Base-by-base conservation (phyloP, 2,888 invertebrate genomes). In the Gari tellinella region DNA sequence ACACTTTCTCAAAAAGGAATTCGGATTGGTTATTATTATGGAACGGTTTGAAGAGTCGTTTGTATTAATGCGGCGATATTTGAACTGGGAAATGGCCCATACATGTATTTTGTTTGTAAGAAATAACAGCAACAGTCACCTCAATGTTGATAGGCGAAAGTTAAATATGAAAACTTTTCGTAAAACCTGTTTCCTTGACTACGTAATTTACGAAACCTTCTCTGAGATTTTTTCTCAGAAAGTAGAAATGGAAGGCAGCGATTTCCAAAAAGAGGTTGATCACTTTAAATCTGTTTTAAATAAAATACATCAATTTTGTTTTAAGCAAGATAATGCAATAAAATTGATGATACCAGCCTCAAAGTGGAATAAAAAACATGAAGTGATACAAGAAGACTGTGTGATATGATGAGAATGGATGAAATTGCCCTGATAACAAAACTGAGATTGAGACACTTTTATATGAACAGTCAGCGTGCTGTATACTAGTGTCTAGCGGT, bases 31-130 rank as follows among this genome's bases (percentile, higher is more conserved):
- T 15, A 31, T 75, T 12, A 23, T 75, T 1, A 60, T 66, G 62
- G 75, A 74, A 21, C 41, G 62, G 17, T 69, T 74, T 57, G 61
- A 65, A 2, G 74, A 74, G 37, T 65, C 65, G 2, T 45, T 75
- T 2, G 49, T 75, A 10, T 43, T 75, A 10, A 19, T 75, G 58
- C 69, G 57, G 38, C 41, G 75, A 49, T 23, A 43, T n/a, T 41
- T 69, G 4, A 46, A 58, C 31, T 75, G 75, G 69, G 40, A 43
- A 12, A n/a, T 75, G 3, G n/a, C n/a, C n/a, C n/a, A n/a, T n/a
- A 14, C 25, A 15, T 65, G 65, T 48, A 66, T 75, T 14, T 15
- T 70, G n/a, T 75, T 48, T 38, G 12, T 75, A 10, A 55, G 52
- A 45, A 23, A 41, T 7, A 75, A 75, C 41, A 31, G 57, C 2